These are phyloP conservation scores for Ochropleura leucogaster DNA, from an alignment of 2,888 invertebrate genomes.

Conservation along the genomic window DNA sequence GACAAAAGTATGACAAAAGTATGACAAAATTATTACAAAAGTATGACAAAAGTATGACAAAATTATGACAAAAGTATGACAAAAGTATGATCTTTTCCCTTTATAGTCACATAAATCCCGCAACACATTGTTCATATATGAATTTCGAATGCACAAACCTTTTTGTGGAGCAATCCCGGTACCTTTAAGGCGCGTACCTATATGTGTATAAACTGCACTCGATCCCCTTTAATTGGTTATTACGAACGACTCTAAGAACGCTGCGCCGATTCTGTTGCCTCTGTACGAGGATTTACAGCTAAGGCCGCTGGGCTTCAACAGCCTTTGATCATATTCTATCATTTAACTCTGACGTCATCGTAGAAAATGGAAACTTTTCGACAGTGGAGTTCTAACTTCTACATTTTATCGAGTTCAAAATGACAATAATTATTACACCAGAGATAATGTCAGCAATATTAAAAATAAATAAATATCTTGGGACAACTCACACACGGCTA, in stretches of 20 bases:
- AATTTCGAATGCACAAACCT: conserved; percentile 38
- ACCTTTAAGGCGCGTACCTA: conserved; percentile 58
- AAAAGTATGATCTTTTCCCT: conserved; percentile 37
- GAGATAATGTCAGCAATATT: conserved; percentile 32
- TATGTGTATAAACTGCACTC: conserved; percentile 73
- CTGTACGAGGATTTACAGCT: too few species aligned
- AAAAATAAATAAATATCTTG: too few species aligned
- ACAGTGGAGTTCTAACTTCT: not conserved
- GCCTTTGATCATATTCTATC: not conserved
- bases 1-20: conserved; percentile 35
- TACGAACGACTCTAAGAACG: conserved; percentile 74
- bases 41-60: conserved; percentile 44
- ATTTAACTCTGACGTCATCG: conserved; percentile 4
- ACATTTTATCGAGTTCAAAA: conserved; percentile 24
- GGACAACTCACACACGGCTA: too few species aligned
- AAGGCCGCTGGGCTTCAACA: too few species aligned
- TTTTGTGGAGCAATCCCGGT: conserved; percentile 25
- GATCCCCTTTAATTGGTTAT: conserved; percentile 75
- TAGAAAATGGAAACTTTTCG: conserved; percentile 18
- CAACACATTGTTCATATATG: conserved; percentile 31
- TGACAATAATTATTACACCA: conserved; percentile 47
- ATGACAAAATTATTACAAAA: conserved; percentile 44
- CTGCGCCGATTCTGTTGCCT: conserved; percentile 65
- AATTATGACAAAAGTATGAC: conserved; percentile 43
- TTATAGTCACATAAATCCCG: conserved; percentile 45